phyloP scores from a whole-genome alignment of 2,113 vertebrate genomes.

The Pan troglodytes region DNA sequence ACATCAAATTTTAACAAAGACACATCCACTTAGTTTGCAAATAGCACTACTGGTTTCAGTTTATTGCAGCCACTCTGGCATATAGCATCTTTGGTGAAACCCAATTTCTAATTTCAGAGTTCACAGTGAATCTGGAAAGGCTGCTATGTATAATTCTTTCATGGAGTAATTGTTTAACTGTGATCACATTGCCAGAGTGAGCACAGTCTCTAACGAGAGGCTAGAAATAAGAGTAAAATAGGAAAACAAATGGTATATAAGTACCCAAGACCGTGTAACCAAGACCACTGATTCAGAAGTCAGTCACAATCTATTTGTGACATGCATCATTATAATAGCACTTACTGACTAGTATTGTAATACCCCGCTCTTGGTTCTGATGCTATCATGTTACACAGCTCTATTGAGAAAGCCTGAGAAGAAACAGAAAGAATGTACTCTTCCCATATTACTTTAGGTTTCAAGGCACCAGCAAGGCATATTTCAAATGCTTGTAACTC shows the following conservation, averaged over 20 bases:
- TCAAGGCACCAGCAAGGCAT: background rate
- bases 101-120: constrained; percentile 56
- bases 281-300: background rate
- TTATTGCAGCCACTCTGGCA: constrained; percentile 62
- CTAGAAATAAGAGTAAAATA: constrained; percentile 7
- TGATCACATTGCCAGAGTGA: constrained; percentile 40
- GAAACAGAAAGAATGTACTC: background rate
- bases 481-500: background rate
- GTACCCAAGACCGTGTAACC: background rate
- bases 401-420: background rate
- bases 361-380: background rate
- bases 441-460: background rate
- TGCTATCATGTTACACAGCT: background rate
- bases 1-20: constrained; percentile 79
- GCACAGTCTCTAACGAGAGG: constrained; percentile 1
- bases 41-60: constrained; percentile 71
- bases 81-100: constrained; percentile 54
- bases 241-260: background rate
- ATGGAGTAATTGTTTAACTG: constrained; percentile 62
- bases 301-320: background rate
- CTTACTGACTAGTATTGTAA: background rate
- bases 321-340: background rate
- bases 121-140: constrained; percentile 58
- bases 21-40: constrained; percentile 75
- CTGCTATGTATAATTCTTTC: constrained; percentile 56